Evolutionary conservation across 2,113 vertebrate genomes (phyloP), one percentile per base, ranked within the genome.

Genomic region (Ammodytes marinus): DNA sequence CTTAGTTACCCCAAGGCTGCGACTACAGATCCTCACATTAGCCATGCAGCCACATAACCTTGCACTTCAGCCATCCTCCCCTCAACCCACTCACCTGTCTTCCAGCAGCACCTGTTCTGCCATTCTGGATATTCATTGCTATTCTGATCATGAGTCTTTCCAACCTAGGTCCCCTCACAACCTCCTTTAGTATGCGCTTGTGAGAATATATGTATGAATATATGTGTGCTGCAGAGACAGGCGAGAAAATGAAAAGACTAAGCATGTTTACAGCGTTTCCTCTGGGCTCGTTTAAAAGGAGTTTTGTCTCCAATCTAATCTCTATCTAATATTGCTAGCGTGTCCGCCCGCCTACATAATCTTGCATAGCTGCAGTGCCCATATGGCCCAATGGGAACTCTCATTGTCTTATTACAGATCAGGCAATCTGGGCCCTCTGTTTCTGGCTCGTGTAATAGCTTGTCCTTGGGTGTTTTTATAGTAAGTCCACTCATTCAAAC

Each of bases 351-450:
- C 88, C 86, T 85, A 87, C 90, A 86, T 91, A 86, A 91, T 87
- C 67, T 86, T 74, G 74, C 82, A 77, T 80, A 65, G 77, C 79
- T 79, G 65, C 74, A 66, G 65, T 85, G 76, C 74, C 80, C 84
- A 74, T 75, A 73, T 73, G 83, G 85, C 88, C 87, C 72, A 77
- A 76, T 82, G 92, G 82, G 90, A 90, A 61, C 80, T 71, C 80
- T 87, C 71, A 88, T 86, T 91, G 92, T 90, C 92, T 93, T 87
- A 93, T 90, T 91, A 85, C 71, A 88, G 82, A 82, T 90, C 80
- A 89, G 83, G 69, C 82, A 82, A 83, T 90, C 84, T 86, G 71
- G 68, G 70, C 58, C 55, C 72, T 50, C 64, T 71, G 76, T 80
- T 42, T 69, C 67, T 79, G 80, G 45, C 69, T 87, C 66, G 54